Evolutionary conservation across 2,113 vertebrate genomes (phyloP), one percentile per base, ranked within the genome.

Genomic region (Caloenas nicobarica): DNA sequence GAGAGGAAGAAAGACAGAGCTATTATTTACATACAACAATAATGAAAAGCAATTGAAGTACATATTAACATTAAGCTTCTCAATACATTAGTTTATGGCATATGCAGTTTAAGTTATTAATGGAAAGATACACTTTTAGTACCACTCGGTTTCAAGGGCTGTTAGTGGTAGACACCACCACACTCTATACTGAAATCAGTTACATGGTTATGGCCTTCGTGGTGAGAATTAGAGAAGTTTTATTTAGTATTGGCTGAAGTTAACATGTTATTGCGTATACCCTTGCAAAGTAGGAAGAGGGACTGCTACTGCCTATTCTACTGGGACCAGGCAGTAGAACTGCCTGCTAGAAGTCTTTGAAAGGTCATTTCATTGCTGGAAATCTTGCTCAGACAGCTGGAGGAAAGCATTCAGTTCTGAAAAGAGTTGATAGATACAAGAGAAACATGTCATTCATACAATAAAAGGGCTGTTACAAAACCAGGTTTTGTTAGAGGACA

Each of bases 261-360:
- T 81, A 93, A 86, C 29, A 14, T 66, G 86, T 86, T 78, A 89
- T 81, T 2, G 31, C 80, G 69, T 89, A 92, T 95, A 96, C 93
- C 94, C 95, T 93, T 93, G 89, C 26, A 88, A 88, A 81, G 93
- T n/a, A 92, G 86, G 88, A 95, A 71, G 91, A 93, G 86, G 65
- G 58, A 93, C 91, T 91, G 89, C 77, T 74, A 95, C 65, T 87
- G 92, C 69, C 88, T 96, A 86, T 91, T 88, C 88, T 96, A 95
- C 76, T 84, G 76, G 69, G 92, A 17, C 42, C 87, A 95, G 93
- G 80, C 93, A 96, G 81, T 78, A 86, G n/a, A 88, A 71, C 81
- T 96, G 95, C 96, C 95, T 91, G 79, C 36, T 96, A 94, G 79
- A 83, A 89, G 93, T 74, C 96, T 95, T 85, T 95, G 94, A 94